Evolutionary conservation across 2,113 vertebrate genomes (phyloP).

Genomic region (Xenopus borealis): DNA sequence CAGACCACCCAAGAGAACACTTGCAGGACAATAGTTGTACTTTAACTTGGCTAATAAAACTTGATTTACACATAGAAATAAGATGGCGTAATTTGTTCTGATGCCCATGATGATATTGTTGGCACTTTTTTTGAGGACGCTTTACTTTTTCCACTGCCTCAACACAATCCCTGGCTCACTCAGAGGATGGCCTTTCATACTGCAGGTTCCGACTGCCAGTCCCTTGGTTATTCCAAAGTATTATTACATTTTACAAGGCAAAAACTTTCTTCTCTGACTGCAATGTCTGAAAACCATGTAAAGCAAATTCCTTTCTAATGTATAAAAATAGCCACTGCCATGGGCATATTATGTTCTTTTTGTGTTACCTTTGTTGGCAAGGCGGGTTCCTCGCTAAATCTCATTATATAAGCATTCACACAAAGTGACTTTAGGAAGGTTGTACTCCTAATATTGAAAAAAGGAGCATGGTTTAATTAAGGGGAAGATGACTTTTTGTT

Average conservation of each 20-base stretch:
- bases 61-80: constrained; percentile 10
- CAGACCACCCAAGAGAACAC: constrained; percentile 13
- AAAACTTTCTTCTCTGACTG: not conserved
- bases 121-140: not conserved
- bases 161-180: not conserved
- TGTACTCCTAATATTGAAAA: too few species aligned
- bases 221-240: too few species aligned
- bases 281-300: not conserved
- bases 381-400: not conserved
- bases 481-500: not conserved
- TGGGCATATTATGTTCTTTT: not conserved
- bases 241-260: not conserved
- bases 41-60: not conserved
- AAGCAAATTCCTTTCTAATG: not conserved
- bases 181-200: constrained; percentile 1
- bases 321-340: not conserved
- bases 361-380: not conserved
- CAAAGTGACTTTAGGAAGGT: too few species aligned
- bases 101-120: not conserved
- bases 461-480: not conserved
- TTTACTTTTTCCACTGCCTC: constrained; percentile 12
- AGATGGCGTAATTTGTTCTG: not conserved
- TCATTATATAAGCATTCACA: not conserved
- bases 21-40: not conserved
- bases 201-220: not conserved